Evolutionary conservation across 1,140 invertebrate species (phyloP), one percentile per base, ranked within the genome.

Genomic region (Bicyclus anynana): DNA sequence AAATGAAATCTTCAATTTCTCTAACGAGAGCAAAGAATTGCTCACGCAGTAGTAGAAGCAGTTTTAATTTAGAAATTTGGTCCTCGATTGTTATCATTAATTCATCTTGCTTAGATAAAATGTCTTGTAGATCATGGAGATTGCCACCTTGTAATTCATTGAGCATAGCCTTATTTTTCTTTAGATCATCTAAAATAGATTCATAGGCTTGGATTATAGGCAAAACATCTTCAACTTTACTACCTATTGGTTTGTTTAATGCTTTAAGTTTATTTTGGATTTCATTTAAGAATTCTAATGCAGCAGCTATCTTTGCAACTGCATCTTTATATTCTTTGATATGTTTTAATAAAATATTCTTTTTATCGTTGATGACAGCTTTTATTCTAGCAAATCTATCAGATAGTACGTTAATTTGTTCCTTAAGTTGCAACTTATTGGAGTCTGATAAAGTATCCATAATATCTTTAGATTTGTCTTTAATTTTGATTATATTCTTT

Each of bases 1-100:
- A 92, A 20, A 98, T 94, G 62, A 97, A 96, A 5, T 93, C 94
- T 69, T 94, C 93, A 42, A 98, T 96, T 80, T 97, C 96, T 37
- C 94, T 94, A 18, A 97, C 93, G 5, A 98, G 80, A 1, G 94
- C 92, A 40, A 96, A 92, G 75, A 95, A 98, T 68, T 97, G 96
- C 80, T 98, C 96, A 26, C 97, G 91, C 0, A 97, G 75, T 0
- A 95, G 72, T 1, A 98, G 74, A 0, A 97, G 86, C 64, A 95
- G 94, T 60, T 94, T 92, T 1, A 97, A 83, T 80, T 92, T 93
- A 0, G 93, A 92, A 59, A 97, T 94, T 81, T 97, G 95, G 48
- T 95, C 94, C 89, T 97, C 96, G 58, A 97, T 93, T 1, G 91
- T 90, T 62, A 91, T 92, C 65, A 96, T 95, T 14, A 97, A 82